Conservation (phyloP, 2,797 vertebrate genomes). For the Stomatorhinus walkeri region DNA sequence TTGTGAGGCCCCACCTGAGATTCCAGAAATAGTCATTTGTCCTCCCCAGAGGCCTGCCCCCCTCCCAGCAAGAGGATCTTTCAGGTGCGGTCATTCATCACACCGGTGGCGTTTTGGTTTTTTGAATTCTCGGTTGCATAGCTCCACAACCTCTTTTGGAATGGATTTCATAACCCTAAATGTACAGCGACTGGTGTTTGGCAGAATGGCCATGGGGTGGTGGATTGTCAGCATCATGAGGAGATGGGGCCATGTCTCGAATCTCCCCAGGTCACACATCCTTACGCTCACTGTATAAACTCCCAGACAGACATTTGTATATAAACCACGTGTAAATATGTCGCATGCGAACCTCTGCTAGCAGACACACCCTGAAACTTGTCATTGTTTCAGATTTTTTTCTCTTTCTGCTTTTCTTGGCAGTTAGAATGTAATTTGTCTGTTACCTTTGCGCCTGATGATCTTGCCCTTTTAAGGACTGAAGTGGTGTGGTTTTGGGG, state of each 20-base stretch:
- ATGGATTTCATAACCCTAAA: constrained; percentile 31
- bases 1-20: constrained; percentile 33
- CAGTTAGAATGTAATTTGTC: background rate
- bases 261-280: background rate
- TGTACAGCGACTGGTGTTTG: background rate
- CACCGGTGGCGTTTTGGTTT: constrained; percentile 31
- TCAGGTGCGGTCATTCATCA: constrained; percentile 39
- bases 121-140: constrained; percentile 28
- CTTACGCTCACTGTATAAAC: background rate
- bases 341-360: background rate
- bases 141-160: constrained; percentile 23
- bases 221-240: background rate
- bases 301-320: background rate
- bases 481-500: background rate
- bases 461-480: background rate
- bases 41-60: constrained; percentile 32
- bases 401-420: background rate
- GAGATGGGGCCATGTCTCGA: background rate
- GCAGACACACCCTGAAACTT: background rate
- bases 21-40: constrained; percentile 38
- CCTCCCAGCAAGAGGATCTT: constrained; percentile 38
- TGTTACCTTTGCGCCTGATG: background rate
- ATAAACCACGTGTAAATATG: background rate
- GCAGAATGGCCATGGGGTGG: background rate
- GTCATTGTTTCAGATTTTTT: background rate